Evolutionary conservation across 2,888 invertebrate species (phyloP).

Genomic region (Acutogordius australiensis): DNA sequence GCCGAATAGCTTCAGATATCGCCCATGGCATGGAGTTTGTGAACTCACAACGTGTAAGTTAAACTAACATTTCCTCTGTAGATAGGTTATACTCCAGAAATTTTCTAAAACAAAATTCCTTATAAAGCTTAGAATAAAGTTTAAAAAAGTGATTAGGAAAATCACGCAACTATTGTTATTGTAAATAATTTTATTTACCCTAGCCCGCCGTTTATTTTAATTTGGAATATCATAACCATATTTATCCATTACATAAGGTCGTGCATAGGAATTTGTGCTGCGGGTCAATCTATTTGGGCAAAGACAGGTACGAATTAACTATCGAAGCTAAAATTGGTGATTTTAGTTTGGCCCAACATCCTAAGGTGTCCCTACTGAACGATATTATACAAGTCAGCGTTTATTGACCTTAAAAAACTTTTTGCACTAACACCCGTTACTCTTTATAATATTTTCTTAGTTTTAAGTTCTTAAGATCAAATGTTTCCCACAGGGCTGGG

Average conservation of each 20-base stretch:
- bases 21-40: neutral
- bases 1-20: neutral
- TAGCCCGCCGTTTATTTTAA: too few species aligned
- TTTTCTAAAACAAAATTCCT: too few species aligned
- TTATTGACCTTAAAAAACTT: too few species aligned
- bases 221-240: neutral
- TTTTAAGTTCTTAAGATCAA: too few species aligned
- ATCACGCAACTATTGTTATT: neutral
- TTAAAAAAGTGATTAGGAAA: neutral
- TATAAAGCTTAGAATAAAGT: too few species aligned
- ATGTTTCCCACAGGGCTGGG: too few species aligned
- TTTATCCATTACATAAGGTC: neutral
- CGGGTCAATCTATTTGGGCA: neutral
- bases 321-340: neutral
- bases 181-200: neutral
- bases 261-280: constrained; percentile 2
- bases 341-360: neutral
- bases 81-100: too few species aligned
- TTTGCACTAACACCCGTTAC: too few species aligned
- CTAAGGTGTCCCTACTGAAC: neutral
- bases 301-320: neutral
- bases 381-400: neutral
- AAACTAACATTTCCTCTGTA: too few species aligned
- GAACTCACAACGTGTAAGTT: neutral
- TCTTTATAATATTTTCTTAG: too few species aligned